Conservation (phyloP, 2,797 vertebrate species). For the Pseudomugil gertrudae region DNA sequence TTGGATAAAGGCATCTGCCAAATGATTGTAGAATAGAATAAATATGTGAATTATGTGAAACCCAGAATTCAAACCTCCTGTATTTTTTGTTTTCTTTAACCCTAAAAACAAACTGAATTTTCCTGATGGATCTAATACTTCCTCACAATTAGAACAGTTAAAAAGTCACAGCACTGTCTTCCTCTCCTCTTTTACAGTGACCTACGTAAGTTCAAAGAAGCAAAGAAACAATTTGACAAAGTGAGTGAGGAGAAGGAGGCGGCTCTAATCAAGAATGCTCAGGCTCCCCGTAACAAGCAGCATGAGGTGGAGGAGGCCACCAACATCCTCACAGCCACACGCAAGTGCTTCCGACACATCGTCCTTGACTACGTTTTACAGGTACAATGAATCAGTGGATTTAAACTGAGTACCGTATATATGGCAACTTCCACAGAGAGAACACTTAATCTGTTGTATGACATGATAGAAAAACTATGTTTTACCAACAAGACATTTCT, state of each 20-base stretch:
- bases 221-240: conserved; percentile 98
- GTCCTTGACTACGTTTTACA: conserved; percentile 97
- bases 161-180: not conserved
- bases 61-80: not conserved
- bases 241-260: conserved; percentile 98
- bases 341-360: conserved; percentile 97
- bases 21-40: too few relatives aligned
- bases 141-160: not conserved
- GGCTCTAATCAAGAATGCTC: conserved; percentile 93
- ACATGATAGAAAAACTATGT: not conserved
- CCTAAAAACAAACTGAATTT: not conserved
- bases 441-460: not conserved
- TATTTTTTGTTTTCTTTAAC: not conserved
- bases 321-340: conserved; percentile 92
- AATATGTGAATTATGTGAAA: not conserved
- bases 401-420: not conserved
- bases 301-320: conserved; percentile 97
- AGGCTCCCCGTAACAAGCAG: conserved; percentile 94
- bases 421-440: not conserved
- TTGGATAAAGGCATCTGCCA: too few relatives aligned
- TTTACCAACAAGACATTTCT: not conserved
- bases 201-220: conserved; percentile 96
- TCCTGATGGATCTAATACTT: not conserved
- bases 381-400: conserved; percentile 56
- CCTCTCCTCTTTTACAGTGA: conserved; percentile 80